Percentiles rank a stretch among this genome's conserved stretches.
Conservation (phyloP, 2,797 vertebrate genomes). For the Sebastes iracundus region DNA sequence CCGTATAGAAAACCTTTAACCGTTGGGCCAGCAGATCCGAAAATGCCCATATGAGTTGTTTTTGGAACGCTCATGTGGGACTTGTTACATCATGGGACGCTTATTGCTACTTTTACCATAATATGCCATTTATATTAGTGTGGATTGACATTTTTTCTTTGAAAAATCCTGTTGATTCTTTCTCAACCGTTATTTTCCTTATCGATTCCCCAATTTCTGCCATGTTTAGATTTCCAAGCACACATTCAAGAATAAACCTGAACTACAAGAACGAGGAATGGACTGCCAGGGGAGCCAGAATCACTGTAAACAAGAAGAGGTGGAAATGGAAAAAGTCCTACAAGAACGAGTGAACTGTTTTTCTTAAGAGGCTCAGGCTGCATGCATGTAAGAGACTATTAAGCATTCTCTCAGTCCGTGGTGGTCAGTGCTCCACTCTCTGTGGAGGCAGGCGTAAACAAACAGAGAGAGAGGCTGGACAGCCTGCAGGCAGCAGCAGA, state of each 20-base stretch:
- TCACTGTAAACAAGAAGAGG: conserved; percentile 7
- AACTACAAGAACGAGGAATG: background rate
- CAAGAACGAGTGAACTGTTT: conserved; percentile 10
- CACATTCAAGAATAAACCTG: background rate
- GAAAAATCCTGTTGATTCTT: background rate
- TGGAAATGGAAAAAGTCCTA: conserved; percentile 7
- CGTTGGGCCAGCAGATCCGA: background rate
- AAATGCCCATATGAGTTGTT: fast-evolving
- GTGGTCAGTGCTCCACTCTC: conserved; percentile 38
- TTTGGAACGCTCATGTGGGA: background rate
- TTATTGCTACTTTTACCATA: background rate
- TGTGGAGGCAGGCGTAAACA: conserved; percentile 53
- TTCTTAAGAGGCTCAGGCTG: conserved; percentile 25
- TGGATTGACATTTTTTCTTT: background rate
- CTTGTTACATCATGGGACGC: background rate
- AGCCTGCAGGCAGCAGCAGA: conserved; percentile 51
- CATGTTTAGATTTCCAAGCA: background rate
- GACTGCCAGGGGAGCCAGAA: background rate
- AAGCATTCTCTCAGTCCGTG: conserved; percentile 32
- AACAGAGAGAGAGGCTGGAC: conserved; percentile 43
- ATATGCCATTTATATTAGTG: background rate
- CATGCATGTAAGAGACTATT: conserved; percentile 35
- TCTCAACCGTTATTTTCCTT: background rate
- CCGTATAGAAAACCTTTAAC: background rate
- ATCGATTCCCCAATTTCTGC: background rate